Evolutionary conservation across 2,113 vertebrate genomes (phyloP), one percentile per base, ranked within the genome.

Genomic region (Triplophysa dalaica): DNA sequence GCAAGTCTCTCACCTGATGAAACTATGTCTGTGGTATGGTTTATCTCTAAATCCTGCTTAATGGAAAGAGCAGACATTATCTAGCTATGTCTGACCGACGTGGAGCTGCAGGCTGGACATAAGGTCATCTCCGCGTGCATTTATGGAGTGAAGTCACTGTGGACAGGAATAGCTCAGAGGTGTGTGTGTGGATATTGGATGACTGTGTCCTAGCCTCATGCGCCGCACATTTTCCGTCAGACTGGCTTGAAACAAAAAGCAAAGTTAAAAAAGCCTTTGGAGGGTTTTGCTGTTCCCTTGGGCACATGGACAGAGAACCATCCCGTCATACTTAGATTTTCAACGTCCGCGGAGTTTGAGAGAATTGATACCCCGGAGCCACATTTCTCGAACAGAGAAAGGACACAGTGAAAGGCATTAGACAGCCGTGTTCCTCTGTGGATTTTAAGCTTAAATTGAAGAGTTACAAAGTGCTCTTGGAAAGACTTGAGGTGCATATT

Each of bases 311-410:
- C 62, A 52, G 62, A 75, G 29, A 82, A 70, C 12, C 63, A 45
- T 45, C 19, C 68, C 58, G 24, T 66, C 33, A 13, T 24, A 75
- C 76, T 70, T 58, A 70, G 69, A 78, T 73, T 65, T 70, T 58
- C 48, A 64, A 66, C 52, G 72, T 77, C 67, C 43, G 60, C 64
- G 78, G 14, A 58, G 48, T 33, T 63, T 38, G 29, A 67, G 48
- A 74, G 67, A 38, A 85, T 43, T 56, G 80, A 85, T 43, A 58
- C 72, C 80, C 80, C 67, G 67, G 43, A 79, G 83, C 66, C 80
- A 82, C 67, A 72, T 63, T 80, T 70, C 45, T 9, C 70, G 4
- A 41, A 50, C 56, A 41, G 67, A 19, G 19, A 21, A 54, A 58
- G 10, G 41, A 74, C 69, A 24, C 24, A 43, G 58, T 75, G 24